phyloP scores from a whole-genome alignment of 2,113 vertebrate species.

The Apaloderma vittatum region DNA sequence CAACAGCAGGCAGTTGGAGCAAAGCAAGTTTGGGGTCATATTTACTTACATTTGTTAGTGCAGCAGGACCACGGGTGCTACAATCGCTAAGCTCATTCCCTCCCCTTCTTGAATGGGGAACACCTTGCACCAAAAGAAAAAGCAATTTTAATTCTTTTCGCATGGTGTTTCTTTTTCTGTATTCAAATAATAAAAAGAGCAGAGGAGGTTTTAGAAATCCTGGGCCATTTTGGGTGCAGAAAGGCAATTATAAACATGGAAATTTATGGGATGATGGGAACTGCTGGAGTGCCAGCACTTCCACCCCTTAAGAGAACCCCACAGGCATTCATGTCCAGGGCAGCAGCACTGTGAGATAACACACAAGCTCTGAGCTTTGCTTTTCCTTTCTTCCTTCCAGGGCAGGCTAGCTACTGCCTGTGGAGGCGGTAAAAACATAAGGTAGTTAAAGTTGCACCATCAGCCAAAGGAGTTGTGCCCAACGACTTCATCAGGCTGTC shows the following conservation, averaged over 20 bases:
- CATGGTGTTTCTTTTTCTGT: not conserved
- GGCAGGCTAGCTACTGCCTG: not conserved
- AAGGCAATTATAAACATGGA: not conserved
- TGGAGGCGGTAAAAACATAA: not conserved
- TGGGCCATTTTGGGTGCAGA: not conserved
- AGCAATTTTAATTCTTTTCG: accelerated
- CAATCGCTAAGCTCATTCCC: not conserved
- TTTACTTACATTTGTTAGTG: not conserved
- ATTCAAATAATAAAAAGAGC: not conserved
- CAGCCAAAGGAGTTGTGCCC: not conserved
- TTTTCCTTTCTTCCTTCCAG: not conserved
- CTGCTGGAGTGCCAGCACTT: not conserved
- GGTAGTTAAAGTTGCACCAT: not conserved
- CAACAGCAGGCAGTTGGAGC: accelerated
- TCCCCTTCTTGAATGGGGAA: not conserved
- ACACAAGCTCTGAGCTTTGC: accelerated
- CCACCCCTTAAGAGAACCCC: not conserved
- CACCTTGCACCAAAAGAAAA: not conserved
- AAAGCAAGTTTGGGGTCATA: not conserved
- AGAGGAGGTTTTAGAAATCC: not conserved
- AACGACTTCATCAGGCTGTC: not conserved
- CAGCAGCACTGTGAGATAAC: not conserved
- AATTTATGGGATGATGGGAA: not conserved
- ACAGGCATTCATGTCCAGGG: accelerated
- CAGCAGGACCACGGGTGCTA: not conserved